Conservation (phyloP, 1,140 invertebrate species). For the Drosophila kepulauana region DNA sequence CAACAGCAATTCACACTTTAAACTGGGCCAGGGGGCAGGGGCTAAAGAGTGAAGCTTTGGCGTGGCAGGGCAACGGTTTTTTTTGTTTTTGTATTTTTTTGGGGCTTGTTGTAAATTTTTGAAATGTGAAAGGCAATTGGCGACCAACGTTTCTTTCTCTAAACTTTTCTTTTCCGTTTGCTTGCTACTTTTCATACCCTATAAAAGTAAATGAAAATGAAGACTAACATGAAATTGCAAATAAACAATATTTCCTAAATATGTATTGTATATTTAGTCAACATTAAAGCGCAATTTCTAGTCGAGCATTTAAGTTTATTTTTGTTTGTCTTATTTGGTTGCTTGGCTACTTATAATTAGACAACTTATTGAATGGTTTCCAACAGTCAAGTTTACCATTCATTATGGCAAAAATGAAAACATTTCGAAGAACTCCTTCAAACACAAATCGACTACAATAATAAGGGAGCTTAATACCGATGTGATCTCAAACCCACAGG, state of each 20-base stretch:
- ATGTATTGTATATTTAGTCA: neutral
- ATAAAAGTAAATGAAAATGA: neutral
- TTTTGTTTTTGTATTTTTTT: neutral
- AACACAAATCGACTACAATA: neutral
- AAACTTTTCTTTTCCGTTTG: constrained; percentile 27
- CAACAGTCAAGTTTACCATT: neutral
- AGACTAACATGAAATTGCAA: neutral
- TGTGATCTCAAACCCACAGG: constrained; percentile 2
- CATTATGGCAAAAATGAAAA: neutral
- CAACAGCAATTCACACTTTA: constrained; percentile 49
- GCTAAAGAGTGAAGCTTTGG: neutral
- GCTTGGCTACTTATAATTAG: constrained; percentile 18
- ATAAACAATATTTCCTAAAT: neutral
- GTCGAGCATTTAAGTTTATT: neutral
- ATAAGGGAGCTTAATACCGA: constrained; percentile 4
- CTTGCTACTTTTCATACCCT: constrained; percentile 9
- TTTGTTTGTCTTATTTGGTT: neutral
- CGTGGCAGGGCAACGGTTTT: constrained; percentile 20
- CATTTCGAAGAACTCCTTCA: neutral
- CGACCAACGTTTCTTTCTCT: constrained; percentile 29
- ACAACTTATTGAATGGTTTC: constrained; percentile 10
- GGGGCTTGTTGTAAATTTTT: constrained; percentile 21
- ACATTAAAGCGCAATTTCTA: neutral
- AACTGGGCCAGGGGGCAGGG: constrained; percentile 3
- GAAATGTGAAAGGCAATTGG: constrained; percentile 61